Conservation (phyloP, 2,888 invertebrate species). For the Epistrophella euchroma region DNA sequence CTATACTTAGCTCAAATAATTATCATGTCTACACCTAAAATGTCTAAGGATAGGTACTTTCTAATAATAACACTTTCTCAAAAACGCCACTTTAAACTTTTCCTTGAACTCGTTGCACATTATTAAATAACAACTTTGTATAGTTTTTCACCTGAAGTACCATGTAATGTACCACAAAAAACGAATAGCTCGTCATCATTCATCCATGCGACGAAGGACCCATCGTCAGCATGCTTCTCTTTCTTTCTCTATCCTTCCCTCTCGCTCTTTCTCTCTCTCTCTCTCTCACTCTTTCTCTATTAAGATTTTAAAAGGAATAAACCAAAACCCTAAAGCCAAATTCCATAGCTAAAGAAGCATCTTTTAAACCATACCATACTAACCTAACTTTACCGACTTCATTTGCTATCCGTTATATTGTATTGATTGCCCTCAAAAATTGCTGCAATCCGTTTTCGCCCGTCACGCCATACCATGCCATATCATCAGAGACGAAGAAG, state of each 20-base stretch:
- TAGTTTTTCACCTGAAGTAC: constrained; percentile 47
- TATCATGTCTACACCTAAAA: too few relatives aligned
- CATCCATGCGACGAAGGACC: constrained; percentile 19
- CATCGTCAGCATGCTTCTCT: too few relatives aligned
- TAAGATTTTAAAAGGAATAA: background rate
- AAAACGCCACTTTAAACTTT: background rate
- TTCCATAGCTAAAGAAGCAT: constrained; percentile 28
- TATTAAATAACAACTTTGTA: constrained; percentile 31
- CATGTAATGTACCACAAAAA: constrained; percentile 49
- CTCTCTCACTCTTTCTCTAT: background rate
- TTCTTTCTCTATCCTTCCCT: background rate
- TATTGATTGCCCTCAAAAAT: constrained; percentile 74
- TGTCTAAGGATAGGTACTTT: background rate
- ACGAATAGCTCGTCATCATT: constrained; percentile 49
- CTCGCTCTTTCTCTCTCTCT: background rate
- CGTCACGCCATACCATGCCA: background rate
- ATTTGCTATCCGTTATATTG: constrained; percentile 71
- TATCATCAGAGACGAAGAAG: constrained; percentile 3
- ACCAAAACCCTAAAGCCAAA: constrained; percentile 29
- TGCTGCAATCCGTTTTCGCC: constrained; percentile 60
- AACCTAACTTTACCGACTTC: constrained; percentile 69
- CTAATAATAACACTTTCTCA: background rate
- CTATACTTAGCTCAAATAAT: too few relatives aligned
- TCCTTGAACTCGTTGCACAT: background rate
- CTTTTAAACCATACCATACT: constrained; percentile 25